Base-by-base conservation (phyloP, 2,888 invertebrate species). In the Sphecodes monilicornis region DNA sequence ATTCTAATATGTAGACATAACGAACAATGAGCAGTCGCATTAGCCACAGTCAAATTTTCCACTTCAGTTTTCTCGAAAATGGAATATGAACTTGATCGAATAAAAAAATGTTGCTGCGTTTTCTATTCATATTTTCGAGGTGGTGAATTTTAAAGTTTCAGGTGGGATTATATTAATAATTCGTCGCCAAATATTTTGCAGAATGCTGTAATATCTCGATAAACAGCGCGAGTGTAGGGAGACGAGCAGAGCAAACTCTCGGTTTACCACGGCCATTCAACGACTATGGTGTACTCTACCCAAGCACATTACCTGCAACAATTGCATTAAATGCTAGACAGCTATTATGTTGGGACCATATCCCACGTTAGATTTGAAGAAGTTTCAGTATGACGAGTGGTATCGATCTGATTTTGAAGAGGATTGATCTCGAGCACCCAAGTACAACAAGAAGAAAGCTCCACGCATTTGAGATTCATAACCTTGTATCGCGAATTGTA, bases 201-300 rank as follows among this genome's bases (percentile, higher is more conserved):
- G 54, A 16, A 46, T 70, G 69, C 60, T 43, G 76, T 69, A 82
- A 82, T 84, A 84, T 84, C 77, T 74, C 22, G 70, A 73, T 74
- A 77, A 82, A 82, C 64, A 77, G 41, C 13, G 39, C 8, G 50
- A 43, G 72, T 60, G 70, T 39, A 64, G 82, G 73, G 64, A 70
- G 74, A 84, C 82, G 73, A 82, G 77, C 84, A 64, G 64, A 54
- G 73, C 77, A 77, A 82, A 73, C 82, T 74, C 77, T 84, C 69
- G 84, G 84, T 84, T 84, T 84, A 84, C 84, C 84, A 82, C 74
- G 82, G 70, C 84, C 84, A 74, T 82, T 82, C 82, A 84, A 77
- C 74, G 84, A 84, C 84, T 77, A 77, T 70, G 77, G 84, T 82
- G 70, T 82, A 82, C 77, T 82, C 50, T 70, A 32, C 69, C 69